Percentiles rank a stretch among this genome's conserved stretches.
phyloP scores from a whole-genome alignment of 1,140 invertebrate species.

The Trichonephila clavata region DNA sequence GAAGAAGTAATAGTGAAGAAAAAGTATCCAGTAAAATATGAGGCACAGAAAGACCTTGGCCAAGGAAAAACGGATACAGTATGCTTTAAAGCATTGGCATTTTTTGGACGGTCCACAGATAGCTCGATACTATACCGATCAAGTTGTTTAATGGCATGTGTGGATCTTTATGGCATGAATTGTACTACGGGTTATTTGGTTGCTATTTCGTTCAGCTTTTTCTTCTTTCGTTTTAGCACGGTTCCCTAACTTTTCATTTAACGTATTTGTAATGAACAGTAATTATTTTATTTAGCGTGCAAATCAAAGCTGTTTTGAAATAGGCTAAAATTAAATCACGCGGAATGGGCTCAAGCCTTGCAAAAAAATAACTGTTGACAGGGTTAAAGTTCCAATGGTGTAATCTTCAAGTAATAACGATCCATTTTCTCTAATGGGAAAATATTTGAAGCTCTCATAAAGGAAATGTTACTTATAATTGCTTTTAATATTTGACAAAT shows the following conservation, averaged over 20 bases:
- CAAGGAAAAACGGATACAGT: neutral
- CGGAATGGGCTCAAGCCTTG: too few species aligned
- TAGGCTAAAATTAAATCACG: too few species aligned
- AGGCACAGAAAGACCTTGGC: conserved; percentile 25
- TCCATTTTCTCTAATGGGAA: too few species aligned
- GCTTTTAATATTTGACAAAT: too few species aligned
- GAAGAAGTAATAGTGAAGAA: conserved; percentile 39
- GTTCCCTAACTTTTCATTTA: conserved; percentile 13
- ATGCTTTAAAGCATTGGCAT: neutral
- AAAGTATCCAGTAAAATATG: conserved; percentile 57
- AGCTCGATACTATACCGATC: conserved; percentile 4
- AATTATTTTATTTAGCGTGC: conserved; percentile 19
- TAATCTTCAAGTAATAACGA: too few species aligned
- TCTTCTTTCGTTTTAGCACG: neutral
- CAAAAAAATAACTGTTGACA: too few species aligned
- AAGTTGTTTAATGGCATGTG: conserved; percentile 65
- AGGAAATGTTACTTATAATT: too few species aligned
- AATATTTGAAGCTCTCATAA: neutral
- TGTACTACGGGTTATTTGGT: conserved; percentile 41
- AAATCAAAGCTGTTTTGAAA: too few species aligned
- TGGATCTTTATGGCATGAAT: conserved; percentile 46
- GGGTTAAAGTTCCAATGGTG: too few species aligned
- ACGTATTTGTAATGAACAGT: neutral
- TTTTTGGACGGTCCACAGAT: conserved; percentile 45
- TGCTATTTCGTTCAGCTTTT: neutral